Conservation (phyloP, 1,140 invertebrate species). For the Hyles euphorbiae region DNA sequence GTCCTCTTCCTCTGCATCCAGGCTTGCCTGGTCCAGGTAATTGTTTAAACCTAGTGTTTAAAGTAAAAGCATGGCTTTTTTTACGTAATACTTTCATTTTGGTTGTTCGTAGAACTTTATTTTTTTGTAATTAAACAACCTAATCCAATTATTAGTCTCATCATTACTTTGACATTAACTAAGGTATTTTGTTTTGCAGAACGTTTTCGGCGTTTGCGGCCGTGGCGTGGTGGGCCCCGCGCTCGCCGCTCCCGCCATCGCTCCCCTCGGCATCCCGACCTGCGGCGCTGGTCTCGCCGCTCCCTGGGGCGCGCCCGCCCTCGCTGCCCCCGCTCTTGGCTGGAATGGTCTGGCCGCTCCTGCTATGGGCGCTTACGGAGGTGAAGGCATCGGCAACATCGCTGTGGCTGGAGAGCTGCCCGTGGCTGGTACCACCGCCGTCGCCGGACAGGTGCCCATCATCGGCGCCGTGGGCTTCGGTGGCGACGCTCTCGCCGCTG, state of each 20-base stretch:
- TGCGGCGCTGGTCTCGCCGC: too few relatives aligned
- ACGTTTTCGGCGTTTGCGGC: not conserved
- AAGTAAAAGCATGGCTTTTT: not conserved
- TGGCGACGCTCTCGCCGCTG: too few relatives aligned
- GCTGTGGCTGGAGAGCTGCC: conserved; percentile 9
- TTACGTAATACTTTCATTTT: not conserved
- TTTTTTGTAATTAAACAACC: not conserved
- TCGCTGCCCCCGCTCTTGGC: too few relatives aligned
- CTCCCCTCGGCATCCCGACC: conserved; percentile 7
- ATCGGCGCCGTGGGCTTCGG: too few relatives aligned
- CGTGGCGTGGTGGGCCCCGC: not conserved
- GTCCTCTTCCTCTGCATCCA: conserved; percentile 17
- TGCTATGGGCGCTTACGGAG: not conserved
- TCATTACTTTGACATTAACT: conserved; percentile 1
- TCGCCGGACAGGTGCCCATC: not conserved
- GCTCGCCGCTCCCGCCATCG: conserved; percentile 1
- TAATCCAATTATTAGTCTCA: not conserved
- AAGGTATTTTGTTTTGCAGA: not conserved
- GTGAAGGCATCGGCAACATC: too few relatives aligned
- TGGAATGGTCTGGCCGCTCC: too few relatives aligned
- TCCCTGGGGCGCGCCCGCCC: too few relatives aligned
- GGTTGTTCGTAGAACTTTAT: not conserved
- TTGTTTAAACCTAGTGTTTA: not conserved
- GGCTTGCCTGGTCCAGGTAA: conserved; percentile 18
- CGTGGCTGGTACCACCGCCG: conserved; percentile 7